A percentile compares a stretch with the other conserved stretches of the same genome.
phyloP scores from a whole-genome alignment of 1,140 invertebrate species.

The Drosophila azteca region DNA sequence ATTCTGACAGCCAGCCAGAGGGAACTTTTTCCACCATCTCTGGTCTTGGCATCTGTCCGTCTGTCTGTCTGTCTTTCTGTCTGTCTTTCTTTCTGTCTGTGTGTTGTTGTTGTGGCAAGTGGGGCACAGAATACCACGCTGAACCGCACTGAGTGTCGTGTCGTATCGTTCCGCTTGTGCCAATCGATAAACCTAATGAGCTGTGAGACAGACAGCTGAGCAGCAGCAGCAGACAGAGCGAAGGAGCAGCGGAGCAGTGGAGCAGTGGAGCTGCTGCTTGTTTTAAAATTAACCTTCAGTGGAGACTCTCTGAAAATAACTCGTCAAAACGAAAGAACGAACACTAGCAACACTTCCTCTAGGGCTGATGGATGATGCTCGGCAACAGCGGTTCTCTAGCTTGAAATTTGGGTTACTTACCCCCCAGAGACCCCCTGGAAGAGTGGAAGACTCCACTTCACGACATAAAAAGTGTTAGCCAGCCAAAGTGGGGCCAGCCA shows the following conservation, averaged over 20 bases:
- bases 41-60: conserved; percentile 16
- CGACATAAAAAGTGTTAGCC: conserved; percentile 35
- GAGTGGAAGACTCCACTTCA: not conserved
- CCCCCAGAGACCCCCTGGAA: conserved; percentile 18
- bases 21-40: conserved; percentile 12
- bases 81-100: conserved; percentile 21
- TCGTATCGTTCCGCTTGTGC: not conserved
- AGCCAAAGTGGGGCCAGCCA: conserved; percentile 32
- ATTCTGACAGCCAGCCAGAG: conserved; percentile 5
- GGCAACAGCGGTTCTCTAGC: not conserved
- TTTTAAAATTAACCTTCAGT: conserved; percentile 63
- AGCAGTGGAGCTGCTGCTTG: conserved; percentile 22
- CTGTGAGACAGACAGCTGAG: conserved; percentile 47
- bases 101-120: conserved; percentile 11
- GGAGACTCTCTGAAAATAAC: conserved; percentile 48
- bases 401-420: conserved; percentile 32
- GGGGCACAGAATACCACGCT: not conserved
- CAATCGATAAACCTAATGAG: conserved; percentile 76
- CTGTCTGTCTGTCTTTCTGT: conserved; percentile 18
- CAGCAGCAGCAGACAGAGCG: conserved; percentile 30
- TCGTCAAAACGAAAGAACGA: conserved; percentile 9
- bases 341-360: conserved; percentile 30
- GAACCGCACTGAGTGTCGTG: conserved; percentile 6
- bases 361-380: conserved; percentile 11
- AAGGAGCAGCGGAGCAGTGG: not conserved